A percentile compares a stretch with the other conserved stretches of the same genome.
Evolutionary conservation across 2,113 vertebrate genomes (phyloP).

Genomic region (Rhabdomys dilectus): DNA sequence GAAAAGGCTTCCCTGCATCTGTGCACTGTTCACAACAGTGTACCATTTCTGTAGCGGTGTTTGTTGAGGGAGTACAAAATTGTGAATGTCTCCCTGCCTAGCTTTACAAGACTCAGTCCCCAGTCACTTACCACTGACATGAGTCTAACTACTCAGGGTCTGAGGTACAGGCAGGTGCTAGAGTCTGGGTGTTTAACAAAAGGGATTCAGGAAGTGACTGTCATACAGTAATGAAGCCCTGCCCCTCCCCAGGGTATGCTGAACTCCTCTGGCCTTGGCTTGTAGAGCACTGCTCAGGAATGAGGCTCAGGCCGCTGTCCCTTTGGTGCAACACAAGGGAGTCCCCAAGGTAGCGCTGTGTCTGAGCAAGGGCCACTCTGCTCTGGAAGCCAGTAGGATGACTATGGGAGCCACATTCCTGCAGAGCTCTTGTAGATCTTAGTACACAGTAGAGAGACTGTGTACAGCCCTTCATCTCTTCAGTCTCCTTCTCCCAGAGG

Average conservation of each 20-base stretch:
- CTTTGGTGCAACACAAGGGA: not conserved
- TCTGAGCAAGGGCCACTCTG: not conserved
- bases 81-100: not conserved
- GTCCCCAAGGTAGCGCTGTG: not conserved
- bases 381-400: not conserved
- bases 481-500: not conserved
- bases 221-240: not conserved
- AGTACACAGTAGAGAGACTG: not conserved
- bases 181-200: not conserved
- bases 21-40: not conserved
- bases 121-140: not conserved
- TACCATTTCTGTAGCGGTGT: not conserved
- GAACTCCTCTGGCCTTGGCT: not conserved
- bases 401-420: not conserved
- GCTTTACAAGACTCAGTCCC: not conserved
- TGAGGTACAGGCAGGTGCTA: not conserved
- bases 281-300: not conserved
- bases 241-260: not conserved
- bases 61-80: not conserved
- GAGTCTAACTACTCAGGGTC: not conserved
- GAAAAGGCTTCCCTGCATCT: not conserved
- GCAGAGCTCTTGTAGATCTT: not conserved
- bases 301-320: not conserved
- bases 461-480: not conserved
- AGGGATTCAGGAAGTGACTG: not conserved